Conservation (phyloP, 2,888 invertebrate genomes). For the Poecilobothrus nobilitatus region DNA sequence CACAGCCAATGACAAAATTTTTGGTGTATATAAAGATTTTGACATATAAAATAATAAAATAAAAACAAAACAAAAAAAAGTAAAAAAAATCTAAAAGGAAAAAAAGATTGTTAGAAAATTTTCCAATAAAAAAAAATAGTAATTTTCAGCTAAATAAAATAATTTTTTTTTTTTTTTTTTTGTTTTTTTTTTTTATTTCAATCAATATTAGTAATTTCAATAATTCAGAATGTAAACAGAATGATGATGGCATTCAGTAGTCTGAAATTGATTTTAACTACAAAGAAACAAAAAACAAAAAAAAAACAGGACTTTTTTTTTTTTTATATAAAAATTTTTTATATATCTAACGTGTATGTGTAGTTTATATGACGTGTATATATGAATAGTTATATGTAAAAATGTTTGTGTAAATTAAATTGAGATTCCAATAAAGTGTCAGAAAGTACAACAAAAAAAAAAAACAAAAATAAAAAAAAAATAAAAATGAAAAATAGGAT, state of each 20-base stretch:
- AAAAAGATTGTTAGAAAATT: no score
- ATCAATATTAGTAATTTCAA: constrained; percentile 4
- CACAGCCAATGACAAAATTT: background rate
- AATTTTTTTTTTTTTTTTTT: no score
- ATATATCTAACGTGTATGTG: background rate
- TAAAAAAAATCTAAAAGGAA: no score
- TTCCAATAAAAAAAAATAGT: no score
- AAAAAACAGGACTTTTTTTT: background rate
- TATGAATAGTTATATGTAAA: background rate
- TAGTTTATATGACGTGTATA: no score
- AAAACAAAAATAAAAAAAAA: no score
- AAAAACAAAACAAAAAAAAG: no score
- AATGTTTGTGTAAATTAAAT: background rate
- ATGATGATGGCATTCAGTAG: constrained; percentile 6
- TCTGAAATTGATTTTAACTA: background rate
- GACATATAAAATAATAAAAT: background rate
- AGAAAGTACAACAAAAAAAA: background rate
- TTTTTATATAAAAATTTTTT: background rate
- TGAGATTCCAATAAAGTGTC: background rate
- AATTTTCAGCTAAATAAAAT: no score
- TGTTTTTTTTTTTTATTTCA: background rate
- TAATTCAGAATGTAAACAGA: constrained; percentile 2
- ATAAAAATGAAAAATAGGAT: no score
- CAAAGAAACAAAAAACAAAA: background rate
- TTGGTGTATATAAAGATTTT: background rate